phyloP scores from a whole-genome alignment of 1,140 invertebrate genomes.

The Mya arenaria region DNA sequence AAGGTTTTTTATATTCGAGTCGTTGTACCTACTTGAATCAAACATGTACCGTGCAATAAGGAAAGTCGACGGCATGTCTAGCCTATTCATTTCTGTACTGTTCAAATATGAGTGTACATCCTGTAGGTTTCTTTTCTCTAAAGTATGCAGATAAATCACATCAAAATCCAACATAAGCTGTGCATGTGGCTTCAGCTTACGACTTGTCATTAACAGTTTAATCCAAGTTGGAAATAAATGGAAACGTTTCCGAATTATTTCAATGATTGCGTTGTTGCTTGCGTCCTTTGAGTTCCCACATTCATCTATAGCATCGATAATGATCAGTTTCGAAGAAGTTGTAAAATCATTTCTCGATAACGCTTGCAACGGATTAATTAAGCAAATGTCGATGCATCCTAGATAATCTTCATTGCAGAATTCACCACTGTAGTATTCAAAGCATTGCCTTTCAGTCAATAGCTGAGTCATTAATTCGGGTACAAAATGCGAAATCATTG shows the following conservation, averaged over 20 bases:
- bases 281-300: background rate
- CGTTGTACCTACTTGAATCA: background rate
- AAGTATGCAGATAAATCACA: background rate
- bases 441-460: background rate
- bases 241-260: background rate
- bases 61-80: background rate
- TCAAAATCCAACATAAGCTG: background rate
- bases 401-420: background rate
- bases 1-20: background rate
- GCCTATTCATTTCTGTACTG: background rate
- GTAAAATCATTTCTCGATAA: background rate
- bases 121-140: background rate
- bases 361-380: background rate
- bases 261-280: background rate
- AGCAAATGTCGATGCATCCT: constrained; percentile 10
- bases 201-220: background rate
- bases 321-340: background rate
- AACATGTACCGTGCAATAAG: background rate
- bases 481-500: background rate
- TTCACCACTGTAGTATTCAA: background rate
- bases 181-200: background rate
- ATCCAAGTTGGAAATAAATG: constrained; percentile 14
- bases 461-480: background rate
- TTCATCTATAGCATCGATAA: constrained; percentile 17
- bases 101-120: background rate